Evolutionary conservation across 2,888 invertebrate genomes (phyloP), one percentile per base, ranked within the genome.

Genomic region (Polymixis lichenea): DNA sequence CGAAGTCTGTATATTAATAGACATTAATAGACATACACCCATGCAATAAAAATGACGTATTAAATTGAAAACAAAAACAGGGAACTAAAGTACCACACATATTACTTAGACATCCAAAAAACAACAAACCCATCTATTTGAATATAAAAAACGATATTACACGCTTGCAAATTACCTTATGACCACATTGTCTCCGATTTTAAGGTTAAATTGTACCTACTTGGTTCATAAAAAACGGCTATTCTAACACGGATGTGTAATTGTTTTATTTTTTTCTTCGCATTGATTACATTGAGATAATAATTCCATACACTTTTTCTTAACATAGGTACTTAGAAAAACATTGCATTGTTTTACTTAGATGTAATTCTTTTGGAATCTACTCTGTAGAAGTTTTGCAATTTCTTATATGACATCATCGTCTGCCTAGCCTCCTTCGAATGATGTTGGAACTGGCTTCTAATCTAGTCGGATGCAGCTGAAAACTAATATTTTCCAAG

Each of bases 191-290:
- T 86, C 75, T 86, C 65, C 64, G 62, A 56, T 64, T 78, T 76
- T 84, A 72, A 83, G 72, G 74, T 83, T 76, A 71, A 79, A 78
- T 73, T 73, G 66, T 72, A 76, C 32, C 51, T 53, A n/a, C 73
- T 65, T 65, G 51, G 25, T 58, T 71, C 46, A 67, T 68, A 78
- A 80, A 79, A 77, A 77, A 68, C 76, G n/a, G 65, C 77, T 72
- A 77, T 85, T 86, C 62, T 71, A 75, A 83, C 79, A 79, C 85
- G 87, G 87, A 86, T 86, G 72, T 78, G 66, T 76, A 58, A 82
- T 56, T 71, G 67, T 69, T 69, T 76, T 74, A 28, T 72, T 74
- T 46, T 67, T 76, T 82, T 68, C 43, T 56, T 64, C 49, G 28
- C 49, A 64, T 67, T 75, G 68, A 64, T 73, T 75, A 60, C 66